A percentile compares a stretch with the other conserved stretches of the same genome.
phyloP scores from a whole-genome alignment of 2,888 invertebrate species.

The Alloplasta piceator region DNA sequence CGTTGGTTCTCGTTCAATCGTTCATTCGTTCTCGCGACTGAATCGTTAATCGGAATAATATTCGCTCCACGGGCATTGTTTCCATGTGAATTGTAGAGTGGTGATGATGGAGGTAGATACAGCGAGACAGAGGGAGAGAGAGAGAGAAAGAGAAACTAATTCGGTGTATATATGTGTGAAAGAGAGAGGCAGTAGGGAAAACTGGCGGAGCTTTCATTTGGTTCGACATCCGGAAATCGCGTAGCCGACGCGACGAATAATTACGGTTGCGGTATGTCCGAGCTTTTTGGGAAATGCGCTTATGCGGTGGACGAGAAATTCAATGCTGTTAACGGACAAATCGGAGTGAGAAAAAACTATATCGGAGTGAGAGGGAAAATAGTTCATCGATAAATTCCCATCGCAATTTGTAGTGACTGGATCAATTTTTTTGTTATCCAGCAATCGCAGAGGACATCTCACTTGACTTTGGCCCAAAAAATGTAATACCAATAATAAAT shows the following conservation, averaged over 20 bases:
- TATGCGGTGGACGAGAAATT: slow-evolving; percentile 11
- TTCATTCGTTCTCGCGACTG: slow-evolving; percentile 67
- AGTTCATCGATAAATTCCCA: slow-evolving; percentile 24
- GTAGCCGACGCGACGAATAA: slow-evolving; percentile 74
- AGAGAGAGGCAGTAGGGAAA: slow-evolving; percentile 31
- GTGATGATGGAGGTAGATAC: slow-evolving; percentile 15
- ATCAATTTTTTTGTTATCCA: too few species aligned
- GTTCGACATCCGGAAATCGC: slow-evolving; percentile 76
- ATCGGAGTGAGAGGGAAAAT: slow-evolving; percentile 12
- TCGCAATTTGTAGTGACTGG: too few species aligned
- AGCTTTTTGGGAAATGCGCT: slow-evolving; percentile 26
- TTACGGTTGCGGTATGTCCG: slow-evolving; percentile 62
- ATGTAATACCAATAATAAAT: too few species aligned
- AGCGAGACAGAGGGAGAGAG: slow-evolving; percentile 9
- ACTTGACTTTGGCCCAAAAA: too few species aligned
- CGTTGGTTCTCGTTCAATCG: slow-evolving; percentile 52
- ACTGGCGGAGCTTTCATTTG: slow-evolving; percentile 71
- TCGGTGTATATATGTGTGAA: not conserved
- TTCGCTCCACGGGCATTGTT: slow-evolving; percentile 72
- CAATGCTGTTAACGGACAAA: slow-evolving; percentile 12
- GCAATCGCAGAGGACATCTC: too few species aligned
- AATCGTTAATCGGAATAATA: slow-evolving; percentile 74
- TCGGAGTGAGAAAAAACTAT: slow-evolving; percentile 33
- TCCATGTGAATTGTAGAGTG: slow-evolving; percentile 60
- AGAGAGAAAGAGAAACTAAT: not conserved